A percentile compares a stretch with the other conserved stretches of the same genome.
Conservation (phyloP, 2,113 vertebrate species). For the Catharus fuscescens region DNA sequence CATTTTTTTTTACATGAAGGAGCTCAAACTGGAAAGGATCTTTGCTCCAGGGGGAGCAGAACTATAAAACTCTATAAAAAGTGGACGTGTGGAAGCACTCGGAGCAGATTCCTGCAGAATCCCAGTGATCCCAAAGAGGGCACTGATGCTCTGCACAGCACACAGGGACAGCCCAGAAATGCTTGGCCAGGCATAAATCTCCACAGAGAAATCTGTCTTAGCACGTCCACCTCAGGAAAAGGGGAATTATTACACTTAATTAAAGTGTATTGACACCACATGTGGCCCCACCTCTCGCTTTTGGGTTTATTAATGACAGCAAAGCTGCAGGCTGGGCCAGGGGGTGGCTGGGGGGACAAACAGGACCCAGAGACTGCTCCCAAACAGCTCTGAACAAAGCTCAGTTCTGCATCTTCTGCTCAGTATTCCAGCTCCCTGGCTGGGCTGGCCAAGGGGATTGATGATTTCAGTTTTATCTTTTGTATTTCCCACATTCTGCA, state of each 20-base stretch:
- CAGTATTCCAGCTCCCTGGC: neutral
- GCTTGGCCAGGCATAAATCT: constrained; percentile 50
- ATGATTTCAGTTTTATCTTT: rapidly evolving
- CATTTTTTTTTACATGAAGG: rapidly evolving
- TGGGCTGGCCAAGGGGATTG: neutral
- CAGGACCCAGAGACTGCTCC: neutral
- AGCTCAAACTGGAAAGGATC: neutral
- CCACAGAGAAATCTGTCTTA: constrained; percentile 71
- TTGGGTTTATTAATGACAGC: constrained; percentile 72
- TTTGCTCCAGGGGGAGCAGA: neutral
- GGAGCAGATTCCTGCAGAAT: neutral
- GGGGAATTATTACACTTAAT: constrained; percentile 88
- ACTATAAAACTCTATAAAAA: rapidly evolving
- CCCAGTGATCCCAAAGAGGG: constrained; percentile 70
- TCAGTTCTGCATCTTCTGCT: neutral
- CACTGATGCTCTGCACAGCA: constrained; percentile 63
- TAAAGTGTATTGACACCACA: constrained; percentile 89
- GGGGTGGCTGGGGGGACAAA: neutral
- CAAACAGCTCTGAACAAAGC: neutral
- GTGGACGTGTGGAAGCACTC: neutral
- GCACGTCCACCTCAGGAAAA: constrained; percentile 83
- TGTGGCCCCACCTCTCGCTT: constrained; percentile 76
- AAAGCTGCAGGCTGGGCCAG: constrained; percentile 35
- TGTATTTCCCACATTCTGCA: neutral
- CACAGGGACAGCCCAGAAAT: neutral